Conservation (phyloP, 2,113 vertebrate species). For the Taxidea taxus region DNA sequence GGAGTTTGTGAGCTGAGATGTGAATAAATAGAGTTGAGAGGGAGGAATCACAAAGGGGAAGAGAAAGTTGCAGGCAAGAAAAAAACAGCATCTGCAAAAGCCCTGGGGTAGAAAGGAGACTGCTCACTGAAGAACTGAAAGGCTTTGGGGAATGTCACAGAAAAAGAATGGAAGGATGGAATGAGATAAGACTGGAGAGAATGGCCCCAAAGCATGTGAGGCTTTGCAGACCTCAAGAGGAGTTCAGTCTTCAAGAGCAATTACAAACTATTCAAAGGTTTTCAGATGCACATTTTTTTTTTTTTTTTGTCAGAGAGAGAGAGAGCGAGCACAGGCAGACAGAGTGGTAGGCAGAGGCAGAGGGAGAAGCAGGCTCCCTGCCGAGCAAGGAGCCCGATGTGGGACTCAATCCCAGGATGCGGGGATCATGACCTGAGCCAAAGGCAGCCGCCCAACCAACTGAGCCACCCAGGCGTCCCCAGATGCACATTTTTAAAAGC, state of each 20-base stretch:
- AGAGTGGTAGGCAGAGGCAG: too few species aligned
- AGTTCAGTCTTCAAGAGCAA: not conserved
- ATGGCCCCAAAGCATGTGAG: not conserved
- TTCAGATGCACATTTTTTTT: not conserved
- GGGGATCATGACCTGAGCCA: too few species aligned
- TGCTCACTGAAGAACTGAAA: not conserved
- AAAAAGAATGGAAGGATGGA: not conserved
- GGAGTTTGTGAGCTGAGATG: not conserved
- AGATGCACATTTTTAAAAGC: not conserved
- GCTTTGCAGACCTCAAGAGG: not conserved
- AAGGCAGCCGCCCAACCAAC: too few species aligned
- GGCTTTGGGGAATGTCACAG: not conserved
- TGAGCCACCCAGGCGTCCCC: too few species aligned
- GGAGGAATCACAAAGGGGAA: not conserved
- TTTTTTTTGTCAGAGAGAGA: not conserved
- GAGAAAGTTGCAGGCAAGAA: not conserved
- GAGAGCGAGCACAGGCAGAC: too few species aligned
- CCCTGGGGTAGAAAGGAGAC: not conserved
- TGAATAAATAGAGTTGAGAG: not conserved
- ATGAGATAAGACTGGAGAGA: not conserved
- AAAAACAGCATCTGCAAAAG: not conserved
- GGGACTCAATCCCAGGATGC: too few species aligned
- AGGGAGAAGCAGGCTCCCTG: too few species aligned
- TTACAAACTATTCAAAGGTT: not conserved
- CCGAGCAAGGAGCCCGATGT: too few species aligned